Conservation (phyloP, 2,113 vertebrate genomes). For the Cyprinodon variegatus region DNA sequence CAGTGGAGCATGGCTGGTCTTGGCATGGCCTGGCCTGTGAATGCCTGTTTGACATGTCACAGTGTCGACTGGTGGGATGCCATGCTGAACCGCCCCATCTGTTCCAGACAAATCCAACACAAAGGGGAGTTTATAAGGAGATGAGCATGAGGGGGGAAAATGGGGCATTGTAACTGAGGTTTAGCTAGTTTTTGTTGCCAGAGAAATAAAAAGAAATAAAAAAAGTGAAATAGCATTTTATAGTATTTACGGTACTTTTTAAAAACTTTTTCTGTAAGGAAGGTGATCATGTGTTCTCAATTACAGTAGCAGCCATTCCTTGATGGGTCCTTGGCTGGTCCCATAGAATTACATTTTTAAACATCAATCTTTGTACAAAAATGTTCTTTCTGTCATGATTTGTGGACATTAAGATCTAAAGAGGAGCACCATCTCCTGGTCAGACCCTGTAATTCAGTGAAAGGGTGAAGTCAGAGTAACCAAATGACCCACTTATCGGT, state of each 20-base stretch:
- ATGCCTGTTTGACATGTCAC: conserved; percentile 66
- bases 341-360: no score
- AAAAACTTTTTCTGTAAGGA: neutral
- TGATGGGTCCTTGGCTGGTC: no score
- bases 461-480: no score
- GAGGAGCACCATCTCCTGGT: no score
- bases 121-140: conserved; percentile 15
- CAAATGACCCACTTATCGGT: no score
- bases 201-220: conserved; percentile 42
- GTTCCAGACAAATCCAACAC: conserved; percentile 53
- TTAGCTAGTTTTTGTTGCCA: conserved; percentile 18
- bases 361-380: no score
- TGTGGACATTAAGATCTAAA: no score
- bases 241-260: no score
- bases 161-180: conserved; percentile 34
- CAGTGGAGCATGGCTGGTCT: conserved; percentile 35
- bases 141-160: conserved; percentile 35
- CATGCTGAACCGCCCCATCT: conserved; percentile 74
- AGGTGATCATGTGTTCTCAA: neutral
- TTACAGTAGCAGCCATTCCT: no score
- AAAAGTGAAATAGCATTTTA: conserved; percentile 9
- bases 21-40: conserved; percentile 41
- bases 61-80: conserved; percentile 65
- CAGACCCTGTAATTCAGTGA: no score
- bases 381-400: no score